phyloP scores from a whole-genome alignment of 2,113 vertebrate genomes.

The Podarcis cretensis region DNA sequence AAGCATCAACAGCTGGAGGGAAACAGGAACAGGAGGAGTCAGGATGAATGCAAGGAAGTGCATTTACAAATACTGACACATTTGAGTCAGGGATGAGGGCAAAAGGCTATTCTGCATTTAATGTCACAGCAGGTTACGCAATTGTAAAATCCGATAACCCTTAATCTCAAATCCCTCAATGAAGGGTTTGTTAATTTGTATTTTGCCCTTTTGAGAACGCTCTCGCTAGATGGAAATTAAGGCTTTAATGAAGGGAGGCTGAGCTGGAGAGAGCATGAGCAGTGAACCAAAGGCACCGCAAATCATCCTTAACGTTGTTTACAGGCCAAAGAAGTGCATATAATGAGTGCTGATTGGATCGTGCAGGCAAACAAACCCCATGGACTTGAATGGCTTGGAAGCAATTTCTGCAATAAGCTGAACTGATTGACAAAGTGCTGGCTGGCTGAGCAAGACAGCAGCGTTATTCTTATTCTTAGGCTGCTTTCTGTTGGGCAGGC shows the following conservation, averaged over 20 bases:
- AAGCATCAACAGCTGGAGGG: neutral
- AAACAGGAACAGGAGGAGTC: neutral
- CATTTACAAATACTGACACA: neutral
- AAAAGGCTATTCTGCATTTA: neutral
- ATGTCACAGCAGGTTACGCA: neutral
- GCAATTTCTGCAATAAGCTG: neutral
- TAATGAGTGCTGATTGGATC: neutral
- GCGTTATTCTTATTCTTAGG: neutral
- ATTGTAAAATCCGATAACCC: neutral
- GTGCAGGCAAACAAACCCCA: neutral
- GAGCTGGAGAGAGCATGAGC: neutral
- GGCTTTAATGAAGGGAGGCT: neutral
- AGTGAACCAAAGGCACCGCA: neutral
- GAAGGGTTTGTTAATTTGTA: neutral
- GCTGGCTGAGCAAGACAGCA: no score
- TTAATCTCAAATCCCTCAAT: neutral
- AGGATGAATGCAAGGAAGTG: neutral
- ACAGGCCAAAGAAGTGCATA: neutral
- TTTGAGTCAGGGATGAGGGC: neutral
- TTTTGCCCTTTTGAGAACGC: neutral
- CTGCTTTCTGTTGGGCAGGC: neutral
- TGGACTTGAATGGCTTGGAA: neutral
- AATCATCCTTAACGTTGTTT: neutral
- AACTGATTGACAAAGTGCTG: neutral
- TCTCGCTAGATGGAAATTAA: neutral